phyloP scores from a whole-genome alignment of 2,113 vertebrate genomes.

The Planiliza haematocheilus region DNA sequence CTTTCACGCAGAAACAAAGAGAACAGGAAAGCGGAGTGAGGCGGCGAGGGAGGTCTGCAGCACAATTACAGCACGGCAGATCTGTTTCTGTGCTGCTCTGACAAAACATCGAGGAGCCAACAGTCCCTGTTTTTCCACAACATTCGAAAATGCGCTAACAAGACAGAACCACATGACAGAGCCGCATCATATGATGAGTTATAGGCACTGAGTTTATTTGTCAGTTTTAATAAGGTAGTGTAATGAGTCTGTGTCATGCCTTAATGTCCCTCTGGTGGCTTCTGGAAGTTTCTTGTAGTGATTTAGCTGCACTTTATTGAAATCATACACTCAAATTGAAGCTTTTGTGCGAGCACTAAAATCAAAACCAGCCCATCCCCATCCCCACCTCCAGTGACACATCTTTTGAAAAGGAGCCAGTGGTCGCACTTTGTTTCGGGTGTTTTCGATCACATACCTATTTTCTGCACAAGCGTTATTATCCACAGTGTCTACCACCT shows the following conservation, averaged over 20 bases:
- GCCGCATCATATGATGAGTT: not conserved
- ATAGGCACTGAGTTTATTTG: not conserved
- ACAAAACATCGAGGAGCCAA: conserved; percentile 1
- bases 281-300: not conserved
- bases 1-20: conserved; percentile 56
- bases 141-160: not conserved
- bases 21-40: conserved; percentile 15
- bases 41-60: conserved; percentile 8
- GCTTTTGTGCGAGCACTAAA: not conserved
- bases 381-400: conserved; percentile 5
- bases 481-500: conserved; percentile 38
- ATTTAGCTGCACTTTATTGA: conserved; percentile 9
- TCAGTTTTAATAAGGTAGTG: not conserved
- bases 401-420: conserved; percentile 15
- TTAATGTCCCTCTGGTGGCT: conserved; percentile 25
- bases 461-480: conserved; percentile 15
- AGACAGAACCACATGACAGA: not conserved
- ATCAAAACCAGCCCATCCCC: conserved; percentile 1
- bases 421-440: conserved; percentile 4
- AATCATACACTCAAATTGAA: not conserved
- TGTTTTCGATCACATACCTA: conserved; percentile 29
- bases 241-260: not conserved
- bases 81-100: not conserved
- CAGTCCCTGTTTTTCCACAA: not conserved
- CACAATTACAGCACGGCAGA: conserved; percentile 29